These are phyloP conservation scores for Sigmodon hispidus DNA, from an alignment of 2,113 vertebrate species.

Conservation along the genomic window DNA sequence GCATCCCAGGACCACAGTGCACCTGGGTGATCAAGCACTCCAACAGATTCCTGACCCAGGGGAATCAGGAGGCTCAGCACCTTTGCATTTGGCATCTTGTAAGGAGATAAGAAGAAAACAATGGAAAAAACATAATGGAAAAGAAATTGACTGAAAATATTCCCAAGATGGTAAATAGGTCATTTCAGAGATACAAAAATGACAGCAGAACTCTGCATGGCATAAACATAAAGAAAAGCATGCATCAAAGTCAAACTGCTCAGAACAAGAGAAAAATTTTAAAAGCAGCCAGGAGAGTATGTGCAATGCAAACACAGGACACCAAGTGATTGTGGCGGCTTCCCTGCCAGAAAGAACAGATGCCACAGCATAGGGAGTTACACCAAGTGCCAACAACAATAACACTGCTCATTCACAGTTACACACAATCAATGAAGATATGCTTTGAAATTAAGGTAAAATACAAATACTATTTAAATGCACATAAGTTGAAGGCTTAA, in stretches of 20 bases:
- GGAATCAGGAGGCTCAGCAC: background rate
- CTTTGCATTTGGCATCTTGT: background rate
- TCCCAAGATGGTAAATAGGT: background rate
- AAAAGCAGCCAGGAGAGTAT: background rate
- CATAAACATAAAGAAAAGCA: background rate
- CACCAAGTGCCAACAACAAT: background rate
- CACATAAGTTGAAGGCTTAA: background rate
- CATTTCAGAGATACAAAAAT: background rate
- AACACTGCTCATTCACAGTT: background rate
- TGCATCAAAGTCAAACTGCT: background rate
- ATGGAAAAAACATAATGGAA: background rate
- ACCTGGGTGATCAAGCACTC: background rate
- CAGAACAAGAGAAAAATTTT: slow-evolving; percentile 13
- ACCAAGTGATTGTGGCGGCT: background rate
- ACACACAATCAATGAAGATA: background rate
- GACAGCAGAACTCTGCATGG: background rate
- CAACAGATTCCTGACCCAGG: too few relatives aligned
- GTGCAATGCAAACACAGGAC: background rate
- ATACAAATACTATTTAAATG: background rate
- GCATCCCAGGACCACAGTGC: background rate
- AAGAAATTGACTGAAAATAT: background rate
- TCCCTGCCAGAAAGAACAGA: background rate
- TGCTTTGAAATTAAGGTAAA: background rate
- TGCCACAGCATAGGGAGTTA: background rate
- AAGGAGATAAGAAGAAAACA: background rate